Evolutionary conservation across 2,797 vertebrate species (phyloP).

Genomic region (Danionella dracula): DNA sequence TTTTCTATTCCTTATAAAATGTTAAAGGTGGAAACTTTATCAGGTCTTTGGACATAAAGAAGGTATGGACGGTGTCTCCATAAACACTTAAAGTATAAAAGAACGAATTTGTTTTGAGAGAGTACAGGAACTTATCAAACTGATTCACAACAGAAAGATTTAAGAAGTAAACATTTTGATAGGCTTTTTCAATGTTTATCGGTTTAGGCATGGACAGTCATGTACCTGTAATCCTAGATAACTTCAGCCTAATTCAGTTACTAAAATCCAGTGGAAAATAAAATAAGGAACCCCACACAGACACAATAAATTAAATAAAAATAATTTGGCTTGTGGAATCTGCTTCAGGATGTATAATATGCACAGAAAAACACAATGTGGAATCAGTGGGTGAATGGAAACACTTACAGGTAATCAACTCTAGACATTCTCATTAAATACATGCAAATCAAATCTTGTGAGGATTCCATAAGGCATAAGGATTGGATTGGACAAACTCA

Average conservation of each 20-base stretch:
- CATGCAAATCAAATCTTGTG: neutral
- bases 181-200: neutral
- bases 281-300: neutral
- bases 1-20: constrained; percentile 70
- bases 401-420: neutral
- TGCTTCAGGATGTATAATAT: neutral
- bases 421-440: neutral
- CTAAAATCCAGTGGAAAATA: neutral
- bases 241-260: constrained; percentile 16
- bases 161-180: too few species aligned
- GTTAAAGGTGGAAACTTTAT: constrained; percentile 85
- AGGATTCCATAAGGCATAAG: neutral
- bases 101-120: constrained; percentile 51
- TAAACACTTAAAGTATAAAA: too few species aligned
- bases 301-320: constrained; percentile 16
- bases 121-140: constrained; percentile 39
- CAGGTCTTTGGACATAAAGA: constrained; percentile 54
- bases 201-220: neutral
- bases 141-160: neutral
- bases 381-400: neutral
- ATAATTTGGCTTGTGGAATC: constrained; percentile 14
- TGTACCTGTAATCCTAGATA: constrained; percentile 18
- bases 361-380: neutral
- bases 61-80: too few species aligned
- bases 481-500: neutral